Conservation (phyloP, 2,888 invertebrate species). For the Sipha maydis region DNA sequence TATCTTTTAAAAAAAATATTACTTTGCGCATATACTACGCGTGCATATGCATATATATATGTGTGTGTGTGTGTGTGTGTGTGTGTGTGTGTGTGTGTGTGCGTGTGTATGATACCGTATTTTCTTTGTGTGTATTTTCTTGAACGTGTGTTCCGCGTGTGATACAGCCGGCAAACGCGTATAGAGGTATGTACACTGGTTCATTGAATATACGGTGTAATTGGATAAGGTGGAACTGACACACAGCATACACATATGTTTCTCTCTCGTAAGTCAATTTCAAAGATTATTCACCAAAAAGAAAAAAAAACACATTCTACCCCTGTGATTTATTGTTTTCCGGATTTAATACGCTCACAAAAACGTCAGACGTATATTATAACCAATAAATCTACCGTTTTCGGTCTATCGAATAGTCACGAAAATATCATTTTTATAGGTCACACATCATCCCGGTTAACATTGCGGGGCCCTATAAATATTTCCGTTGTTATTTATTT, state of each 20-base stretch:
- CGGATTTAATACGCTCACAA: conserved; percentile 56
- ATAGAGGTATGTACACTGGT: not conserved
- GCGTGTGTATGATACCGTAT: not conserved
- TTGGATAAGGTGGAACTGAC: conserved; percentile 44
- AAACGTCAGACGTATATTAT: conserved; percentile 36
- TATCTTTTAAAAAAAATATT: too few relatives aligned
- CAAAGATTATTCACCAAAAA: conserved; percentile 57
- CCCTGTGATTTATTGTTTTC: conserved; percentile 53
- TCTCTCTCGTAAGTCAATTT: conserved; percentile 50
- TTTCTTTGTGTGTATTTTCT: not conserved
- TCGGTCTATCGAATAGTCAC: conserved; percentile 39
- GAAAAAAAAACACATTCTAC: conserved; percentile 27
- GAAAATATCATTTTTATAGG: conserved; percentile 41
- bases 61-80: not conserved
- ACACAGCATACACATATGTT: conserved; percentile 13
- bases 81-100: not conserved
- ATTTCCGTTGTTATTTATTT: conserved; percentile 5
- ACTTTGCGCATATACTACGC: too few relatives aligned
- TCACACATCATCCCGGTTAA: conserved; percentile 1
- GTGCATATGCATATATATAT: too few relatives aligned
- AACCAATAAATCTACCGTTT: conserved; percentile 56
- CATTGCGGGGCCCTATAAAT: conserved; percentile 1
- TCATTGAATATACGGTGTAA: conserved; percentile 35
- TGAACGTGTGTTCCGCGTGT: not conserved
- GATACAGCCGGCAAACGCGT: not conserved